Base-by-base conservation (phyloP, 2,797 vertebrate genomes). In the Rhadinocentrus ornatus region DNA sequence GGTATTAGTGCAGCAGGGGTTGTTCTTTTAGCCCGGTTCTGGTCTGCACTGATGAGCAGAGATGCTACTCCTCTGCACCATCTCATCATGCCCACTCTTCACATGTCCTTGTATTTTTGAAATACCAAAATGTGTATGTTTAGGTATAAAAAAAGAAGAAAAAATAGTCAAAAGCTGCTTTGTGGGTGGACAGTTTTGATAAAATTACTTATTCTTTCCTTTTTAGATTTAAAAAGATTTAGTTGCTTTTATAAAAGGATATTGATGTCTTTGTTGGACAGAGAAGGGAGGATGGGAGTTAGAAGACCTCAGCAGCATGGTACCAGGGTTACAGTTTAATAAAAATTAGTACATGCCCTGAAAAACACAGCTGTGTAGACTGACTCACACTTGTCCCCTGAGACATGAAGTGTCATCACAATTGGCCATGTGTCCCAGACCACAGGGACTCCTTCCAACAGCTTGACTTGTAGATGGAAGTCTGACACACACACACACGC, bases 401-500 rank as follows among this genome's bases (percentile, higher is more conserved):
- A 73, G 78, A 71, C 65, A 20, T 20, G n/a, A 79, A 24, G 60
- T 3, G 5, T 67, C 11, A 12, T 66, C 63, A 62, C n/a, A 62
- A 46, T 32, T 39, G 64, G 75, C 72, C 75, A 63, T 22, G 37
- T 46, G 66, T 84, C 82, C 73, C 61, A 55, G 62, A 77, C 80
- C 11, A 10, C 61, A 69, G 74, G 84, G 70, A 80, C 74, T 65
- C 53, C 66, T 75, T 82, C 77, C 77, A 84, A 74, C 60, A 46
- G 70, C 71, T 64, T 80, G 73, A 73, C 65, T 78, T 79, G 59
- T 71, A 74, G 76, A 82, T 71, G 52, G 83, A 79, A 84, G 76
- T 84, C 57, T 79, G 50, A 20, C 12, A 59, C 65, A 26, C 54
- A 57, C 39, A 57, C 34, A 60, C 46, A 80, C 64, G 55, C 46